phyloP scores from a whole-genome alignment of 2,797 vertebrate species.

The Poecilia velifera region DNA sequence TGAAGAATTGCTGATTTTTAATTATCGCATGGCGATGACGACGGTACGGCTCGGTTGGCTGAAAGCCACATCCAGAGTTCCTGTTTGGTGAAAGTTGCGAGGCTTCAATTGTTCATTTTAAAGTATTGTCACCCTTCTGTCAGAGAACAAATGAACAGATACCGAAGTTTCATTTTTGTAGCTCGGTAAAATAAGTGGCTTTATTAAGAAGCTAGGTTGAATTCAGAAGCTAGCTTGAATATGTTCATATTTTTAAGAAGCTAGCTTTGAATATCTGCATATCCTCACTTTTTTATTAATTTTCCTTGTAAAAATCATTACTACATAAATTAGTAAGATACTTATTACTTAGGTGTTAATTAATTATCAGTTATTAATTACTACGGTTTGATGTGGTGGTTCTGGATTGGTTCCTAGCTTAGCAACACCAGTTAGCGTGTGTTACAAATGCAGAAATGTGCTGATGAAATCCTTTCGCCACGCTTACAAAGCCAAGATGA shows the following conservation, averaged over 20 bases:
- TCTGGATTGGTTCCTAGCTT: neutral
- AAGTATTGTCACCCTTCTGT: neutral
- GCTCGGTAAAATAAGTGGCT: neutral
- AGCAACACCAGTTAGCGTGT: neutral
- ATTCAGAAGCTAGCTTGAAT: neutral
- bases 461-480: slow-evolving; percentile 1
- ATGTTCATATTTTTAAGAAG: no score
- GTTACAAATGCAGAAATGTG: neutral
- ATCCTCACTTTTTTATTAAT: neutral
- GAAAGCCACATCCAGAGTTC: slow-evolving; percentile 12
- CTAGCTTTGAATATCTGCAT: no score
- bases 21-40: slow-evolving; percentile 28
- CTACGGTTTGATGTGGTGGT: neutral
- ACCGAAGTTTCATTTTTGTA: neutral
- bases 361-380: neutral
- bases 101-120: neutral
- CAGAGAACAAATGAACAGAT: neutral
- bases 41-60: slow-evolving; percentile 56
- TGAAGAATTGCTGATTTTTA: slow-evolving; percentile 50
- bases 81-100: neutral
- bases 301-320: neutral
- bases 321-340: neutral
- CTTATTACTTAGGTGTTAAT: neutral
- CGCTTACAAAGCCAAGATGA: neutral
- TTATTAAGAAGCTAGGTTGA: neutral